Conservation (phyloP, 1,140 invertebrate genomes). For the Neoseiulus cucumeris region DNA sequence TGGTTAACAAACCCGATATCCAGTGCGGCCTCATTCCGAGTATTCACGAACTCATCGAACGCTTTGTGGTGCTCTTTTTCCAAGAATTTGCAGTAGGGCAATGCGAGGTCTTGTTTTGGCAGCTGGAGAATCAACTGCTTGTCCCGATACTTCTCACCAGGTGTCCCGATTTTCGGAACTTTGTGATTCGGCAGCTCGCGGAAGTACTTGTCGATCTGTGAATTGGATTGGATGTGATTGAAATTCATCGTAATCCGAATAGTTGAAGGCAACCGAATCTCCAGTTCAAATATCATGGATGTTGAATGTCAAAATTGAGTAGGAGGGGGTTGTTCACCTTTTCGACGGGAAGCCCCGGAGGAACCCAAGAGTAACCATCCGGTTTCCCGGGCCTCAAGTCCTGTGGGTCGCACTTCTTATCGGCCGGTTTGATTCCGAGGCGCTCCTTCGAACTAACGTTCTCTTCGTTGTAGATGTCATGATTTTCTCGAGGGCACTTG, state of each 20-base stretch:
- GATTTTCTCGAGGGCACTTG: conserved; percentile 60
- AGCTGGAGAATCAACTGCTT: conserved; percentile 67
- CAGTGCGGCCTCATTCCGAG: conserved; percentile 76
- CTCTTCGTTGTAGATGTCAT: conserved; percentile 71
- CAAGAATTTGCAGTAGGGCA: conserved; percentile 68
- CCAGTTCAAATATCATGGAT: background rate
- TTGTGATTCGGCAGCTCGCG: conserved; percentile 49
- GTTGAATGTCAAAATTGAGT: too few relatives aligned
- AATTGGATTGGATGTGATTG: conserved; percentile 4
- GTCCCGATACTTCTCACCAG: conserved; percentile 54
- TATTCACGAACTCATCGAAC: conserved; percentile 72
- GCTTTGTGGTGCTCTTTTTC: conserved; percentile 45
- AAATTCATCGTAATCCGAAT: background rate
- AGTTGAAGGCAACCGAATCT: background rate
- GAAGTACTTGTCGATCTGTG: conserved; percentile 48
- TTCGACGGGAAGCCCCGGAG: conserved; percentile 45
- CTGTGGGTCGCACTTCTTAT: conserved; percentile 7
- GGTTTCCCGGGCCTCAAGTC: conserved; percentile 4
- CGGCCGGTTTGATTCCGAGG: conserved; percentile 43
- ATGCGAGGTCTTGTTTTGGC: conserved; percentile 78
- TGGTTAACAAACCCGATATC: conserved; percentile 64
- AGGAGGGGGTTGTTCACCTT: conserved; percentile 36
- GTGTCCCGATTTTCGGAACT: conserved; percentile 48
- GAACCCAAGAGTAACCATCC: conserved; percentile 55
- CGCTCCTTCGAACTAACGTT: conserved; percentile 55